Base-by-base conservation (phyloP, 2,888 invertebrate species). In the Gymnosoma rotundatum region DNA sequence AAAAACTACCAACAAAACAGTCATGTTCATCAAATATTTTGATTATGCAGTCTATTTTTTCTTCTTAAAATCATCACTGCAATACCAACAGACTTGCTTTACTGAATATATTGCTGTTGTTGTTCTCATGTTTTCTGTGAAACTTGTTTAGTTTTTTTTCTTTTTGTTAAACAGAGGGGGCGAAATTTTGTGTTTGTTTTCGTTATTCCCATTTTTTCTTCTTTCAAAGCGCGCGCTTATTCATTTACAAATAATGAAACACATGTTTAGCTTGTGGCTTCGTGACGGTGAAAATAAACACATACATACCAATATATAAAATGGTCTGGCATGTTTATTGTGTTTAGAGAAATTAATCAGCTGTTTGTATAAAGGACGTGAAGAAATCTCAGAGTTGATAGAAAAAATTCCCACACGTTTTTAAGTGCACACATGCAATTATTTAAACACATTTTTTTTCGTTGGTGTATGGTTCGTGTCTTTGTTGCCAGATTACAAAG, bases 21-120 rank as follows among this genome's bases (percentile, higher is more conserved):
- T 16, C 16, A 50, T n/a, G 32, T 32, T 32, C 0, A 50, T 16
- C 16, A 50, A 50, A 7, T 8, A 16, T n/a, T n/a, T 50, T 16
- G 16, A 60, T 73, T 73, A 21, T 61, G 32, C 48, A 50, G 36
- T 10, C 10, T 60, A n/a, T n/a, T 72, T 50, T n/a, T 25, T 25
- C 4, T 6, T 16, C 63, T n/a, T 69, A 64, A 50, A 42, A 58
- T 70, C 74, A 58, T 42, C 42, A 42, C 4, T 42, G 42, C 42
- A 60, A 60, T 67, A 70, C 58, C 48, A 72, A 67, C 81, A 78
- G 78, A 66, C 69, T 70, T 78, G 78, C 78, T 72, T 74, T 54
- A 42, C 9, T 25, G 61, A 56, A 54, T 36, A 21, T 50, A 6
- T 45, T 67, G 36, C 45, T 66, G 50, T 2, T 32, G 32, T 61